Percentiles rank a stretch among this genome's conserved stretches.
Conservation (phyloP, 2,797 vertebrate species). For the Tenualosa ilisha region DNA sequence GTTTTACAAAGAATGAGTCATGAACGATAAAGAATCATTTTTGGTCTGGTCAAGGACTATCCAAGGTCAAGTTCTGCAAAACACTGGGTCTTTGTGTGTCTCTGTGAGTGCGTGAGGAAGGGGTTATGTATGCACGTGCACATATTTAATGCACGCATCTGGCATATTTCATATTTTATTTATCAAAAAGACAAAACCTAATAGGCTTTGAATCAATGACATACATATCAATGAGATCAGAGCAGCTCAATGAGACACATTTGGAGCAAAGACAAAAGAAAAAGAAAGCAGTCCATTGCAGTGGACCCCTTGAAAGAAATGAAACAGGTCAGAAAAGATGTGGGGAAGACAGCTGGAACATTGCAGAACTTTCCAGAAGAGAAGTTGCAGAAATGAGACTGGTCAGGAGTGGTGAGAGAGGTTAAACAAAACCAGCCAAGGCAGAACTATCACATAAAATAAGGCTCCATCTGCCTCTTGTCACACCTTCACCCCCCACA, state of each 20-base stretch:
- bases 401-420: constrained; percentile 36
- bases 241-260: background rate
- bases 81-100: background rate
- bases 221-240: background rate
- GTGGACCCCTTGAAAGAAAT: constrained; percentile 32
- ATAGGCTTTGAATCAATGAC: background rate
- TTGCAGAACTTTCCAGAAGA: constrained; percentile 34
- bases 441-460: constrained; percentile 33
- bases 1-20: background rate
- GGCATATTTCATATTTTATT: background rate
- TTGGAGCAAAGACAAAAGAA: constrained; percentile 26
- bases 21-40: background rate
- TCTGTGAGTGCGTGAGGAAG: background rate
- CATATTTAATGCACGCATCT: too few species aligned
- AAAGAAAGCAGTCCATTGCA: constrained; percentile 19
- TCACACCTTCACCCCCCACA: background rate
- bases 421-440: constrained; percentile 41
- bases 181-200: background rate
- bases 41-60: background rate
- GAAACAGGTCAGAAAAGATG: constrained; percentile 31
- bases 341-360: constrained; percentile 37
- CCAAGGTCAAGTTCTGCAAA: background rate
- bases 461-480: background rate
- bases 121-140: background rate
- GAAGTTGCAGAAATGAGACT: constrained; percentile 31